These are phyloP conservation scores for Sternarchorhynchus goeldii DNA, from an alignment of 2,797 vertebrate species.

Conservation along the genomic window DNA sequence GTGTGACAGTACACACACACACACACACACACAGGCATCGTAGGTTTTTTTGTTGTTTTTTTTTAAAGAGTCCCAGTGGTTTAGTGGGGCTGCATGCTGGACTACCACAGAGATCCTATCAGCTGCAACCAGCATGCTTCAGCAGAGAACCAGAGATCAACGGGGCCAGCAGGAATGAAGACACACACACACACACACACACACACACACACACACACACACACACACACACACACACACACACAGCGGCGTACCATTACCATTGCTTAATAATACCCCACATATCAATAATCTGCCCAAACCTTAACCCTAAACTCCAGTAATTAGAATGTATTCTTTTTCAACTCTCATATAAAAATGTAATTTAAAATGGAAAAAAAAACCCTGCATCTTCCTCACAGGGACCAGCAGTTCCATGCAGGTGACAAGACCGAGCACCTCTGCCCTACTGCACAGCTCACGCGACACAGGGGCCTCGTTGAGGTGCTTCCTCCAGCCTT, in stretches of 20 bases:
- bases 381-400: too few species aligned
- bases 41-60: neutral
- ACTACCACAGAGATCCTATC: slow-evolving; percentile 41
- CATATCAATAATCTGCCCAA: too few species aligned
- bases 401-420: too few species aligned
- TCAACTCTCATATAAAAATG: too few species aligned
- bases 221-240: slow-evolving; percentile 8
- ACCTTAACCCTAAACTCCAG: too few species aligned
- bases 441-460: too few species aligned
- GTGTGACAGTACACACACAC: slow-evolving; percentile 2
- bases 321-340: too few species aligned
- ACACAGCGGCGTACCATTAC: neutral
- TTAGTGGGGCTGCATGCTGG: slow-evolving; percentile 30
- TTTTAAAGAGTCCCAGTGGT: neutral
- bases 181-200: slow-evolving; percentile 12
- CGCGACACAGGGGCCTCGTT: too few species aligned
- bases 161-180: neutral
- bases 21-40: neutral
- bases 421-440: too few species aligned
- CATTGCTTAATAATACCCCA: too few species aligned
- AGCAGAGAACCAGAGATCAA: slow-evolving; percentile 25
- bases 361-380: too few species aligned
- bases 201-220: slow-evolving; percentile 14
- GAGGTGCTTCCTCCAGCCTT: slow-evolving; percentile 2
- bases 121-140: slow-evolving; percentile 23